These are phyloP conservation scores for Phacellophora camtschatica DNA, from an alignment of 30 jellyfish, hydroid and myxozoan species.

Conservation along the genomic window DNA sequence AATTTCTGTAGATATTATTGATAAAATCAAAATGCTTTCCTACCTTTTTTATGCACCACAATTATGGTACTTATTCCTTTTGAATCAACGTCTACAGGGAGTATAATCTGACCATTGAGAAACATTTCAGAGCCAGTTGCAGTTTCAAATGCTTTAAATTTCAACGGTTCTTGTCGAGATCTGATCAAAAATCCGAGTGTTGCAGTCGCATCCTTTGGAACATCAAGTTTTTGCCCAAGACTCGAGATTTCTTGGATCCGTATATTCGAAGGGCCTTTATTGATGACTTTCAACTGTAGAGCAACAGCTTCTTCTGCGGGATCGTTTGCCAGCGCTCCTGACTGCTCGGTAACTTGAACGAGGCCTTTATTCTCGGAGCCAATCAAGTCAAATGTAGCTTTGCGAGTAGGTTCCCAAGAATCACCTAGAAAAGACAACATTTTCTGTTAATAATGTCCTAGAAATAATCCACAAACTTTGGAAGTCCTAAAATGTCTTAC, in stretches of 20 bases:
- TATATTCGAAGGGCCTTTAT: conserved; percentile 29
- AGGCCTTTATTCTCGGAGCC: conserved; percentile 52
- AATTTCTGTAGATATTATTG: too few relatives aligned
- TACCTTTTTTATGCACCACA: conserved; percentile 82
- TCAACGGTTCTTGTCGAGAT: conserved; percentile 82
- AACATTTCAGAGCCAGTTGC: conserved; percentile 59
- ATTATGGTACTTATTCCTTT: conserved; percentile 52
- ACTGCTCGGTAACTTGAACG: conserved; percentile 16
- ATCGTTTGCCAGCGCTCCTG: conserved; percentile 1
- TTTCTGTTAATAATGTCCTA: too few relatives aligned
- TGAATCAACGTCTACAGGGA: conserved; percentile 77
- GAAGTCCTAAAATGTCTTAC: too few relatives aligned
- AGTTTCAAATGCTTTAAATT: conserved; percentile 83
- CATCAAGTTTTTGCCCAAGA: conserved; percentile 85
- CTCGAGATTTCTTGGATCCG: conserved; percentile 72
- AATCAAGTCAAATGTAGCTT: conserved; percentile 13
- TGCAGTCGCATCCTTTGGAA: conserved; percentile 92
- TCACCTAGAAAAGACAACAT: conserved; percentile 33
- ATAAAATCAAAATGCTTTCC: too few relatives aligned
- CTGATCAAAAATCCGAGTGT: conserved; percentile 78
- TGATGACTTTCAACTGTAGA: conserved; percentile 34
- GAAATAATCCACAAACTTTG: too few relatives aligned
- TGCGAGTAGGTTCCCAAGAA: conserved; percentile 61
- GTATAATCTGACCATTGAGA: conserved; percentile 75
- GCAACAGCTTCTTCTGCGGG: conserved; percentile 35